Evolutionary conservation across 2,888 invertebrate species (phyloP), one percentile per base, ranked within the genome.

Genomic region (Macaria liturata): DNA sequence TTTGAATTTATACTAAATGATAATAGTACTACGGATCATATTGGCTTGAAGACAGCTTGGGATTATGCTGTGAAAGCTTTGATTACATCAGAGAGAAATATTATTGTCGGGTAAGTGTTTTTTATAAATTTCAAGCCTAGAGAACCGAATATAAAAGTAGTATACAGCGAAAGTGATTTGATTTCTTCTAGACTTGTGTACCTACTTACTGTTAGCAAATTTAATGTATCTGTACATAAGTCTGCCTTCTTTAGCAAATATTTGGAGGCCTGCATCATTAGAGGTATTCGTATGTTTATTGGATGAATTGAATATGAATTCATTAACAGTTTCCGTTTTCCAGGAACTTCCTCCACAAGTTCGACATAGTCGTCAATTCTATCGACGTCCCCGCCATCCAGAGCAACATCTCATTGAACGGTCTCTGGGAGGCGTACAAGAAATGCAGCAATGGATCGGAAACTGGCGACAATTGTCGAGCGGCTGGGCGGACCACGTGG

Each of bases 261-360:
- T n/a, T n/a, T n/a, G n/a, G n/a, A n/a, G n/a, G n/a, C n/a, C n/a
- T n/a, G n/a, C n/a, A n/a, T n/a, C n/a, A n/a, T n/a, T n/a, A n/a
- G n/a, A n/a, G n/a, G n/a, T n/a, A n/a, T n/a, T n/a, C n/a, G n/a
- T n/a, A n/a, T n/a, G n/a, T n/a, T n/a, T n/a, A n/a, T n/a, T n/a
- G n/a, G n/a, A n/a, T n/a, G n/a, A n/a, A n/a, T n/a, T n/a, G n/a
- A n/a, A n/a, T n/a, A n/a, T n/a, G n/a, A n/a, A n/a, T n/a, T n/a
- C n/a, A 34, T 34, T 4, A 34, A 4, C 6, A 4, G 34, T 34
- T 34, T 34, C 6, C 4, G 6, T 34, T 34, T 34, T 72, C 2
- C 78, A 90, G 91, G 31, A 81, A 76, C 42, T 70, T 88, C 57
- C 80, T 91, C 39, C 64, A 69, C 0, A 90, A 89, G 65, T 50